phyloP scores from a whole-genome alignment of 1,140 invertebrate genomes.

The Calliphora vicina region DNA sequence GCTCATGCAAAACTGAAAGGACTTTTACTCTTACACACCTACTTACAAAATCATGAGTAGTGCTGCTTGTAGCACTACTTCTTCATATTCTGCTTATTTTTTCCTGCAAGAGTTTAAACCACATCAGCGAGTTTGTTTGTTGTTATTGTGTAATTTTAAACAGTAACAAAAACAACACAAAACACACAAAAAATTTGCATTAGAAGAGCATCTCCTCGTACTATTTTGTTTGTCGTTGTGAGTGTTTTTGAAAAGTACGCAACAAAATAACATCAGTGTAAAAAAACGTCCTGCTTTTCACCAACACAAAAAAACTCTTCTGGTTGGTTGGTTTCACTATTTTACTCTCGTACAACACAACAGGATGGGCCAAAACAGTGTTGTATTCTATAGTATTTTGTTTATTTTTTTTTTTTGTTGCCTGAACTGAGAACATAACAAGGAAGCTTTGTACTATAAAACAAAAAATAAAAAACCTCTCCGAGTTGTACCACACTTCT shows the following conservation, averaged over 20 bases:
- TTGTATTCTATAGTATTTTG: no score
- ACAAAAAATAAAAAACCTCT: neutral
- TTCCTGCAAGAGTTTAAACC: neutral
- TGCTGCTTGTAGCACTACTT: neutral
- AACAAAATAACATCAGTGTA: neutral
- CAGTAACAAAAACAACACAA: neutral
- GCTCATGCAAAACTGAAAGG: neutral
- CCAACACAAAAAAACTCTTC: neutral
- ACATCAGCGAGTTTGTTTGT: neutral
- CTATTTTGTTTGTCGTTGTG: neutral
- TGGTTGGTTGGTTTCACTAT: slow-evolving; percentile 1
- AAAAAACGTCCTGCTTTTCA: neutral
- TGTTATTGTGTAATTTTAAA: slow-evolving; percentile 5
- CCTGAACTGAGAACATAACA: neutral
- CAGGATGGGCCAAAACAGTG: neutral
- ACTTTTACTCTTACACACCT: slow-evolving; percentile 7
- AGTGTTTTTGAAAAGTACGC: neutral
- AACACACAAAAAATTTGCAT: neutral
- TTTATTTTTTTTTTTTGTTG: neutral
- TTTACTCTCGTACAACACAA: neutral
- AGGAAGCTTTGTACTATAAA: neutral
- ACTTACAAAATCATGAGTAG: neutral
- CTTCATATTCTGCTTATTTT: neutral
- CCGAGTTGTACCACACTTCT: neutral
- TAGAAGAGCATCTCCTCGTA: neutral